Percentiles rank a stretch among this genome's conserved stretches.
Conservation (phyloP, 2,113 vertebrate species). For the Phrynosoma blainvillii region DNA sequence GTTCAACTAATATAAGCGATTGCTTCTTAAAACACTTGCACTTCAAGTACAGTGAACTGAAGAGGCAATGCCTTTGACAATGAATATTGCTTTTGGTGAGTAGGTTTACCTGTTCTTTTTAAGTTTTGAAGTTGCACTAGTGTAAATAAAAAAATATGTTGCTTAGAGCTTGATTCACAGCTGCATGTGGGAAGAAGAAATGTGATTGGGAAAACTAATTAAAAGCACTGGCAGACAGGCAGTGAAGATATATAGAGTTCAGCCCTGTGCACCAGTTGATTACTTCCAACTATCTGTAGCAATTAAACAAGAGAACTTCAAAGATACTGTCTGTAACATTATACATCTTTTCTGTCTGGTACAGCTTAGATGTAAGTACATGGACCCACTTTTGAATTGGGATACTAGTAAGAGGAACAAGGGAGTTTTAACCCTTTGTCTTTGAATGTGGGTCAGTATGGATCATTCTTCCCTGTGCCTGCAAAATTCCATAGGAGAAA, state of each 20-base stretch:
- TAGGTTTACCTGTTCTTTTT: not conserved
- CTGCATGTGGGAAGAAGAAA: conserved; percentile 4
- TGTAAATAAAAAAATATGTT: not conserved
- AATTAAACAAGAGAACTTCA: not conserved
- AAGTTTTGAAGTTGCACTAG: not conserved
- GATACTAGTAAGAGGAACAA: not conserved
- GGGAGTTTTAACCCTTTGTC: not conserved
- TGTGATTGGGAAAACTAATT: conserved; percentile 13
- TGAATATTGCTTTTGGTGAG: not conserved
- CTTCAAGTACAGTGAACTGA: not conserved
- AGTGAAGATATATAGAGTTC: not conserved
- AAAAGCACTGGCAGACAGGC: conserved; percentile 17
- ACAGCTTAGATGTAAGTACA: no score
- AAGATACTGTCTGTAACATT: not conserved
- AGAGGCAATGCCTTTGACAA: not conserved
- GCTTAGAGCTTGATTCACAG: not conserved
- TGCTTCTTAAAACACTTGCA: not conserved
- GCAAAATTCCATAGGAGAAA: not conserved
- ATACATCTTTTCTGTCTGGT: not conserved
- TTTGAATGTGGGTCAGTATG: not conserved
- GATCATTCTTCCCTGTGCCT: not conserved
- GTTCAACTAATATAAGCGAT: not conserved
- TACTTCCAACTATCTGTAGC: not conserved
- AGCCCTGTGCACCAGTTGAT: not conserved
- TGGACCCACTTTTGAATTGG: no score